Evolutionary conservation across 2,113 vertebrate species (phyloP).

Genomic region (Aepyceros melampus): DNA sequence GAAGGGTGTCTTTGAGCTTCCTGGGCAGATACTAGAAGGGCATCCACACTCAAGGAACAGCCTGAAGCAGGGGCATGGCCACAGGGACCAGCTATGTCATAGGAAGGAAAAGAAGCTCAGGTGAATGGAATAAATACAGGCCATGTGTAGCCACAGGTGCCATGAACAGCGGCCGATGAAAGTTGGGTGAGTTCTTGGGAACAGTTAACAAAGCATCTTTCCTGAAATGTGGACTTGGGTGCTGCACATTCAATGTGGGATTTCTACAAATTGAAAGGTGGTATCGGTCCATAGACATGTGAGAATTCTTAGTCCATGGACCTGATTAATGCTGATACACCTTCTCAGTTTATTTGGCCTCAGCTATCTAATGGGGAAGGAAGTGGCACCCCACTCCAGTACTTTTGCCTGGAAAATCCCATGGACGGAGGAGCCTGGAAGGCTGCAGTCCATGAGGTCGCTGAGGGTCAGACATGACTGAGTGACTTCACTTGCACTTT

Average conservation of each 20-base stretch:
- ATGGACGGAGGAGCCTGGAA: no score
- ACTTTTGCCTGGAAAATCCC: no score
- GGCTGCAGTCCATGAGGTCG: no score
- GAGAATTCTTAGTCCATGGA: not conserved
- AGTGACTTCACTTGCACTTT: no score
- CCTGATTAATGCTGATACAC: not conserved
- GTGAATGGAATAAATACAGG: no score
- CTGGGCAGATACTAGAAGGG: not conserved
- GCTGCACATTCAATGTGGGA: not conserved
- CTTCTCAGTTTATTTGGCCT: not conserved
- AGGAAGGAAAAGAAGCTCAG: not conserved
- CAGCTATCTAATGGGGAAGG: not conserved
- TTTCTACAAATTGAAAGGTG: not conserved
- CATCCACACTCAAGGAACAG: not conserved
- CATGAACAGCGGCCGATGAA: not conserved
- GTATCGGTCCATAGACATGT: fast-evolving
- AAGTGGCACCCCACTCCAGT: no score
- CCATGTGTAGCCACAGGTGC: not conserved
- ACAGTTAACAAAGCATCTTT: not conserved
- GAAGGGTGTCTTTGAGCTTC: not conserved
- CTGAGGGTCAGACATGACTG: no score
- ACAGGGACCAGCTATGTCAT: no score
- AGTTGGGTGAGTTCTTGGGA: not conserved
- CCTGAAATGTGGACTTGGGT: not conserved
- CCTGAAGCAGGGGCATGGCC: not conserved